phyloP scores from a whole-genome alignment of 2,888 invertebrate genomes.

The Ophonus ardosiacus region DNA sequence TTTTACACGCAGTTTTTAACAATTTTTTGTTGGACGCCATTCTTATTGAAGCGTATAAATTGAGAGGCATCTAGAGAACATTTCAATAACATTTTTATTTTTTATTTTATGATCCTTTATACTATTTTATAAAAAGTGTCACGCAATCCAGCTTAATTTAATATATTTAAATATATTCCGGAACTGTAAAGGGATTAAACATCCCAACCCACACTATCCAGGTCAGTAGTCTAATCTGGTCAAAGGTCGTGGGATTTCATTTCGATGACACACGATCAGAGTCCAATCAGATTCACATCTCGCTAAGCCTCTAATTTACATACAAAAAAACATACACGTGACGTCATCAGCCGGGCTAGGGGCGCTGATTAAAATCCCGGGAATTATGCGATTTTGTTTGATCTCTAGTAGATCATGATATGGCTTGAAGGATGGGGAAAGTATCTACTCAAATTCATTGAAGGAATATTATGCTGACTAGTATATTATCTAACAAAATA shows the following conservation, averaged over 20 bases:
- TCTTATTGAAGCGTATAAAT: no score
- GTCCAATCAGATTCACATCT: conserved; percentile 19
- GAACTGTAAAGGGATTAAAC: background rate
- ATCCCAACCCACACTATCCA: background rate
- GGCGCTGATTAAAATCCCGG: conserved; percentile 7
- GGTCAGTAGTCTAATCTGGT: conserved; percentile 16
- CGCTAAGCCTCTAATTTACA: conserved; percentile 20
- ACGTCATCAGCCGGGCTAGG: background rate
- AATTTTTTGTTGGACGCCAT: no score
- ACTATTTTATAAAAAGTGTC: background rate
- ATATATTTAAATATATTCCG: background rate
- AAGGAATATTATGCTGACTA: no score
- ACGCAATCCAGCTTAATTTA: background rate
- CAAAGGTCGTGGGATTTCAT: conserved; percentile 24
- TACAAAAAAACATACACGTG: conserved; percentile 6
- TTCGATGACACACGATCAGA: conserved; percentile 12
- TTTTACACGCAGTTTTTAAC: no score
- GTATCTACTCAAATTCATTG: no score
- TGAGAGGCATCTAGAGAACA: no score
- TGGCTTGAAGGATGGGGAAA: no score
- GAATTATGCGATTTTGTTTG: background rate
- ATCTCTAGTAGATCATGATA: background rate
- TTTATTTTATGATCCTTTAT: background rate
- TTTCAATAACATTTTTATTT: no score
- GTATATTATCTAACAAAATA: no score